A percentile compares a stretch with the other conserved stretches of the same genome.
Conservation (phyloP, 2,888 invertebrate genomes). For the Leptogaster cylindrica region DNA sequence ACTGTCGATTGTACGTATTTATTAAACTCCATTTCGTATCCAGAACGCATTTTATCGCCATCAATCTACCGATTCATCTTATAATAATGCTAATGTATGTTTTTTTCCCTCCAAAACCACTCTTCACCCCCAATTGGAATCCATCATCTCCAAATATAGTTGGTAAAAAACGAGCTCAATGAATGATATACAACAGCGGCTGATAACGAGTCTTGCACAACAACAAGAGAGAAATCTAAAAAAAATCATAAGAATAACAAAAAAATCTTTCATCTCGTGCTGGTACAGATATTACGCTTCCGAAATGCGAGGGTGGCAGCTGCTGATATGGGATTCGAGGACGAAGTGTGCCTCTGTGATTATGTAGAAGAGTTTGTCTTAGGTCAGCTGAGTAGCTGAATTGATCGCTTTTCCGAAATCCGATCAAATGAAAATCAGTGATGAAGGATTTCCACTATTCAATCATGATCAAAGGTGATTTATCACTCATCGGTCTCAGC, state of each 20-base stretch:
- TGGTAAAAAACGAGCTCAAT: neutral
- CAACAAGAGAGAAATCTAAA: slow-evolving; percentile 8
- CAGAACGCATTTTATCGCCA: too few species aligned
- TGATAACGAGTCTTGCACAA: slow-evolving; percentile 14
- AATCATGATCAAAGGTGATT: too few species aligned
- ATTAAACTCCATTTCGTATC: too few species aligned
- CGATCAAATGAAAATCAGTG: neutral
- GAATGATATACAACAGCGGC: neutral
- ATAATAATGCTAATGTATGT: too few species aligned
- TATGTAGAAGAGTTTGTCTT: neutral
- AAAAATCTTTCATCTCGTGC: slow-evolving; percentile 3
- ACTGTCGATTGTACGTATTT: too few species aligned
- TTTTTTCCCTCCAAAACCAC: neutral
- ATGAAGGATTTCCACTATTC: too few species aligned
- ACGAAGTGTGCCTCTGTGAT: slow-evolving; percentile 28
- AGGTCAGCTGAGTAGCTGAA: neutral
- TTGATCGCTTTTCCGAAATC: neutral
- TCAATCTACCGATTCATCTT: too few species aligned
- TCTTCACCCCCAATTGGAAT: neutral
- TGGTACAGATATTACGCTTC: slow-evolving; percentile 26
- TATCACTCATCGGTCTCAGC: too few species aligned
- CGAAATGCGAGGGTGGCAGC: slow-evolving; percentile 35
- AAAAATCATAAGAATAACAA: slow-evolving; percentile 16
- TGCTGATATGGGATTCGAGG: slow-evolving; percentile 5
- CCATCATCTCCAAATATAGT: neutral